Percentiles rank a stretch among this genome's conserved stretches.
phyloP scores from a whole-genome alignment of 2,113 vertebrate species.

The Trematomus loennbergii region DNA sequence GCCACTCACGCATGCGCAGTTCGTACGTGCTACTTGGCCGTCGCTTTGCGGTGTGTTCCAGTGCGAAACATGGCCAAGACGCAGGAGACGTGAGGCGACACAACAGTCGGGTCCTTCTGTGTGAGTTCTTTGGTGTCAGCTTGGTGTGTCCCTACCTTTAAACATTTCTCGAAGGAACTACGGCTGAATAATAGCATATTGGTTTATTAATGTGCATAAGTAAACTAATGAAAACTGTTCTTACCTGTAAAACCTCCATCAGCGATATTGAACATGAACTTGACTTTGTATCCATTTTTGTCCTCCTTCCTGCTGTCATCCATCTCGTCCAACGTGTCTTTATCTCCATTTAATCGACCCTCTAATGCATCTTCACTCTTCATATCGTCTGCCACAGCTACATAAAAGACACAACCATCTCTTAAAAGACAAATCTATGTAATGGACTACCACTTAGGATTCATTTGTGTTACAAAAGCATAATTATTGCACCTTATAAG shows the following conservation, averaged over 20 bases:
- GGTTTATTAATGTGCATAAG: no score
- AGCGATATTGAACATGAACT: conserved; percentile 99
- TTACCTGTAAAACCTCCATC: conserved; percentile 97
- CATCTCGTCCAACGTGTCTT: conserved; percentile 86
- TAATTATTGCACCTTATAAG: neutral
- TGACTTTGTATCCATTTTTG: conserved; percentile 87
- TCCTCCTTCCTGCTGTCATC: conserved; percentile 91
- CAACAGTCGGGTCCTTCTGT: no score
- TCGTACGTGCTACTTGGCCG: no score
- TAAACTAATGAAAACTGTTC: conserved; percentile 1
- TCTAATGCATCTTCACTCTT: conserved; percentile 88
- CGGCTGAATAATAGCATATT: no score
- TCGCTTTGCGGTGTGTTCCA: no score
- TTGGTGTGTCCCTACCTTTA: no score
- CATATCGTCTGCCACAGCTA: conserved; percentile 79
- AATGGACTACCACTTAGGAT: neutral
- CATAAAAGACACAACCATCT: neutral
- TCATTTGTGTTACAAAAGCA: neutral
- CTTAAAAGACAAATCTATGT: neutral
- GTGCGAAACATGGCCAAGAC: no score
- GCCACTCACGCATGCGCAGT: no score
- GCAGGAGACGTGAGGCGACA: no score
- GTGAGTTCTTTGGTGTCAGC: no score
- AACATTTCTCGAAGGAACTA: no score
- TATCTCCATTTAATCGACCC: conserved; percentile 90